Percentiles rank a stretch among this genome's conserved stretches.
Evolutionary conservation across 2,113 vertebrate species (phyloP).

Genomic region (Actinemys pallida): DNA sequence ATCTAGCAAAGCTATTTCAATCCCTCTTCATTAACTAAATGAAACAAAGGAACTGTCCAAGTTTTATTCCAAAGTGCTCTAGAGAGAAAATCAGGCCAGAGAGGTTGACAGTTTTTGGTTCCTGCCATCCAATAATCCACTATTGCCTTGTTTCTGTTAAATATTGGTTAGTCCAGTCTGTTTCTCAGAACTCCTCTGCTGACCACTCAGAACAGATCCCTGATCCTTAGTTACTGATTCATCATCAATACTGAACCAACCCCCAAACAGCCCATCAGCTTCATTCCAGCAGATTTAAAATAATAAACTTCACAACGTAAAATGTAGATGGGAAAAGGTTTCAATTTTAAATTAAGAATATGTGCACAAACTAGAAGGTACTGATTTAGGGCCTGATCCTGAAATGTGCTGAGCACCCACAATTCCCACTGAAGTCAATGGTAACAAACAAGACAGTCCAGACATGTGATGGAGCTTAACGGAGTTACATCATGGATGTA

Average conservation of each 20-base stretch:
- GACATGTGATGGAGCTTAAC: background rate
- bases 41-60: background rate
- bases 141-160: background rate
- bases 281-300: background rate
- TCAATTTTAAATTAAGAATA: background rate
- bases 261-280: background rate
- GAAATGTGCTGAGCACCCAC: background rate
- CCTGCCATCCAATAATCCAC: background rate
- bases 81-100: background rate
- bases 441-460: background rate
- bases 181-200: background rate
- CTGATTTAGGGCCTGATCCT: background rate
- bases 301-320: background rate
- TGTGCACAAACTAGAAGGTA: fast-evolving
- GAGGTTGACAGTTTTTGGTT: background rate
- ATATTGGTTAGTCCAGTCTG: background rate
- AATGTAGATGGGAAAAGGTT: fast-evolving
- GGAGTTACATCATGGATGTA: background rate
- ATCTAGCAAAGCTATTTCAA: background rate
- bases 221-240: background rate
- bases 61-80: fast-evolving
- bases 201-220: background rate
- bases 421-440: background rate
- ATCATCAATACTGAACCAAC: background rate
- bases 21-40: background rate